phyloP scores from a whole-genome alignment of 1,140 invertebrate genomes.

The Drosophila nannoptera region DNA sequence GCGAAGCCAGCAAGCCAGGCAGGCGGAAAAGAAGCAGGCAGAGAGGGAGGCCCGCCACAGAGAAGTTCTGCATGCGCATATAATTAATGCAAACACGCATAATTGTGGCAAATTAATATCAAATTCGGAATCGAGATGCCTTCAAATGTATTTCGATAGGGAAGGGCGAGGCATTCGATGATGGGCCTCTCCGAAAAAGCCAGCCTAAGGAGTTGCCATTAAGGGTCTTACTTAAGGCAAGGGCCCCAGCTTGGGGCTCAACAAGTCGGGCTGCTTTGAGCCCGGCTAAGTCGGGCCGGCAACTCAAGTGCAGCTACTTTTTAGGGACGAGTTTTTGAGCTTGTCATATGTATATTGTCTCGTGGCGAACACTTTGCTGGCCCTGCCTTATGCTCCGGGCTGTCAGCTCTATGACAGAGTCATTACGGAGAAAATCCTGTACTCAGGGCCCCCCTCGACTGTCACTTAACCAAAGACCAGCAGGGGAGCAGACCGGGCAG shows the following conservation, averaged over 20 bases:
- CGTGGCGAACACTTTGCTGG: neutral
- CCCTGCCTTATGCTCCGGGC: slow-evolving; percentile 4
- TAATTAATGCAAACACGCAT: slow-evolving; percentile 3
- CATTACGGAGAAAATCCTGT: slow-evolving; percentile 18
- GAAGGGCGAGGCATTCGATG: neutral
- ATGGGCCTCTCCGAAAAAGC: no score
- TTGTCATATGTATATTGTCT: slow-evolving; percentile 22
- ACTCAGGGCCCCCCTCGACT: neutral
- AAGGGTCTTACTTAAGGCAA: no score
- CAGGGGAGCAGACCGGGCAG: neutral
- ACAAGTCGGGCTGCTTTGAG: no score
- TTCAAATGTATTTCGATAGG: neutral
- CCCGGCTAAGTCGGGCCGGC: no score
- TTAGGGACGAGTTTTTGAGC: slow-evolving; percentile 13
- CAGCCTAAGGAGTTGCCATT: no score
- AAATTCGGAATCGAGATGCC: neutral
- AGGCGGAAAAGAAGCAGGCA: no score
- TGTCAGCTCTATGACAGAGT: slow-evolving; percentile 38
- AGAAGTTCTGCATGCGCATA: neutral
- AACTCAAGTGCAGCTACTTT: slow-evolving; percentile 1
- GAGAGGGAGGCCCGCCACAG: no score
- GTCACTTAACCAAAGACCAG: slow-evolving; percentile 13
- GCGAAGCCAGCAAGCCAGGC: no score
- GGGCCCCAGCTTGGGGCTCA: no score
- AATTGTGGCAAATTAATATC: slow-evolving; percentile 10